Conservation (phyloP, 1,140 invertebrate genomes). For the Hylaeus volcanicus region DNA sequence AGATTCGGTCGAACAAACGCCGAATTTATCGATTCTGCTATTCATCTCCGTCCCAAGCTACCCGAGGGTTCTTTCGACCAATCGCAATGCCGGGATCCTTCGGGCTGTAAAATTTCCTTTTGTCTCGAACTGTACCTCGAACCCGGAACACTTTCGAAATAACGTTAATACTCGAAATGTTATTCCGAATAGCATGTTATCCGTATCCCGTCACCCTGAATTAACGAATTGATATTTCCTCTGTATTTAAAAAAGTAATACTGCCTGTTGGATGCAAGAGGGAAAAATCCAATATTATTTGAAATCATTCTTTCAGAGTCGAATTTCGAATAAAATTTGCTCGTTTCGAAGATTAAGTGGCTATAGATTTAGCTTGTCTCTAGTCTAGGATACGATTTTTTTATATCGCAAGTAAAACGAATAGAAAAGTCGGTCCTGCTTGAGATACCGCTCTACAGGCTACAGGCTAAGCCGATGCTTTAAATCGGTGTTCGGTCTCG, state of each 20-base stretch:
- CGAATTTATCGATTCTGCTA: slow-evolving; percentile 38
- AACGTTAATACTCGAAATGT: background rate
- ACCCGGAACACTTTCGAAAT: background rate
- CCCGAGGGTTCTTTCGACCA: background rate
- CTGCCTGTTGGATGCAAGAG: no score
- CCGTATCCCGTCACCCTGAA: no score
- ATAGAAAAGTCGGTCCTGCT: slow-evolving; percentile 32
- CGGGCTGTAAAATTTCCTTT: slow-evolving; percentile 20
- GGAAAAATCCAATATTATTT: no score
- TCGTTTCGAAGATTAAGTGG: slow-evolving; percentile 45
- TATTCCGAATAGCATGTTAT: background rate
- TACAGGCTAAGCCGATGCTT: background rate
- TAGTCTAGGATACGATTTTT: background rate
- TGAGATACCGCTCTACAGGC: slow-evolving; percentile 29
- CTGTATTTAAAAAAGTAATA: no score
- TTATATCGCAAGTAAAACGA: slow-evolving; percentile 33
- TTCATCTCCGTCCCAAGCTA: background rate
- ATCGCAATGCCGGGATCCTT: background rate
- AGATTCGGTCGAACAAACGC: slow-evolving; percentile 14
- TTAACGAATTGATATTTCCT: no score
- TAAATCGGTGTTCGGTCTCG: slow-evolving; percentile 36
- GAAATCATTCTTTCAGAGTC: background rate
- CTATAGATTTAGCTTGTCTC: slow-evolving; percentile 10
- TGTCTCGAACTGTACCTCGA: background rate
- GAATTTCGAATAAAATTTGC: background rate